These are phyloP conservation scores for Prinia subflava DNA, from an alignment of 2,113 vertebrate genomes.

Conservation along the genomic window DNA sequence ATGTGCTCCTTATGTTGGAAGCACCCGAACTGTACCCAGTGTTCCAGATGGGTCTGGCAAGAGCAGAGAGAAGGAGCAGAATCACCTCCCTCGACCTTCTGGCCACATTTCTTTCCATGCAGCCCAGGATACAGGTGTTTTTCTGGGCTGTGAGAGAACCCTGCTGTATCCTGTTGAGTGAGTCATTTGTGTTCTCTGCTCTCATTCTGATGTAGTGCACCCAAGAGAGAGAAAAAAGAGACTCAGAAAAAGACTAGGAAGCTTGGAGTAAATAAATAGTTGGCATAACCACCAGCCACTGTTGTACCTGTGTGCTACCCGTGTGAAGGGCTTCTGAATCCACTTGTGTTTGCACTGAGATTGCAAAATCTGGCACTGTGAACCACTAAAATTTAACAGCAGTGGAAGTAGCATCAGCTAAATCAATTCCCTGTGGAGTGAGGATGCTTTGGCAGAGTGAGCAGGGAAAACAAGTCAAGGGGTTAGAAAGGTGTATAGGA, in stretches of 20 bases:
- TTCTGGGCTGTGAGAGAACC: not conserved
- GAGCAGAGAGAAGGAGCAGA: not conserved
- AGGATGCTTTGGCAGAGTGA: not conserved
- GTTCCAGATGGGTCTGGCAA: not conserved
- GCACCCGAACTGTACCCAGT: no score
- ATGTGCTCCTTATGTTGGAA: no score
- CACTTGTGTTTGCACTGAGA: not conserved
- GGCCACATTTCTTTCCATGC: rapidly evolving
- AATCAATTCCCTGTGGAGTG: not conserved
- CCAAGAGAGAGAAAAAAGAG: not conserved
- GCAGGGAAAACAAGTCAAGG: not conserved
- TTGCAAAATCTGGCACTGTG: not conserved
- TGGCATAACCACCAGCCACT: not conserved
- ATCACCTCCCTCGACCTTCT: not conserved
- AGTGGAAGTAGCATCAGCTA: not conserved
- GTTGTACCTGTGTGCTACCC: not conserved
- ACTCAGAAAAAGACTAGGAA: not conserved
- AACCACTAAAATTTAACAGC: not conserved
- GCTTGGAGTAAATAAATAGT: not conserved
- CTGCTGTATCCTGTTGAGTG: not conserved
- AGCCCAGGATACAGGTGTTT: not conserved
- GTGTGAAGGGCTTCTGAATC: not conserved
- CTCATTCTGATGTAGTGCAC: not conserved
- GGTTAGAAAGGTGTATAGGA: not conserved
- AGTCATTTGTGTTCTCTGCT: not conserved